Conservation (phyloP, 2,797 vertebrate species). For the Zenarchopterus dispar region DNA sequence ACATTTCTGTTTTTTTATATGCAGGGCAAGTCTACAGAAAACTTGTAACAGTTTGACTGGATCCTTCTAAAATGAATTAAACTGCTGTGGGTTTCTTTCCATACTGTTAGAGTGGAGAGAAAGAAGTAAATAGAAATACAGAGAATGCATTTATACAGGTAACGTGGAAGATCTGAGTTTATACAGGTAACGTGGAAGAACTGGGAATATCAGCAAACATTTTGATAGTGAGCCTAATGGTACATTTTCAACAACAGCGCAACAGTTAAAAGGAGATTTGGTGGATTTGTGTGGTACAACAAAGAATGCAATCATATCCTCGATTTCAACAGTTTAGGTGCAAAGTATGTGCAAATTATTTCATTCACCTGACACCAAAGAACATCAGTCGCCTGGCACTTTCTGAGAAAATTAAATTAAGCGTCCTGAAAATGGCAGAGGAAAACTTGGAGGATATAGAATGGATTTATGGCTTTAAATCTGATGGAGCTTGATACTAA, state of each 20-base stretch:
- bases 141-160: constrained; percentile 25
- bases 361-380: constrained; percentile 81
- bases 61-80: constrained; percentile 37
- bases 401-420: constrained; percentile 81
- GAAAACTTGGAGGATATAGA: constrained; percentile 80
- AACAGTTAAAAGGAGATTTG: constrained; percentile 55
- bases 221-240: constrained; percentile 64
- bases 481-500: constrained; percentile 84
- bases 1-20: constrained; percentile 65
- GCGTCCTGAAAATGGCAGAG: constrained; percentile 73
- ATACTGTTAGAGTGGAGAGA: constrained; percentile 25
- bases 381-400: constrained; percentile 72
- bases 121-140: constrained; percentile 29
- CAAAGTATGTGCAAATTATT: constrained; percentile 80
- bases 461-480: constrained; percentile 83
- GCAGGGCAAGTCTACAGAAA: constrained; percentile 43
- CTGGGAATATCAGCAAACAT: constrained; percentile 52
- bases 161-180: constrained; percentile 46
- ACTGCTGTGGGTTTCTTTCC: constrained; percentile 32
- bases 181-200: constrained; percentile 41
- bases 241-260: constrained; percentile 40
- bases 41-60: constrained; percentile 52
- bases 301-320: constrained; percentile 70
- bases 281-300: constrained; percentile 62
- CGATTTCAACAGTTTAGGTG: constrained; percentile 77